Conservation (phyloP, 2,888 invertebrate genomes). For the Brachylomia viminalis region DNA sequence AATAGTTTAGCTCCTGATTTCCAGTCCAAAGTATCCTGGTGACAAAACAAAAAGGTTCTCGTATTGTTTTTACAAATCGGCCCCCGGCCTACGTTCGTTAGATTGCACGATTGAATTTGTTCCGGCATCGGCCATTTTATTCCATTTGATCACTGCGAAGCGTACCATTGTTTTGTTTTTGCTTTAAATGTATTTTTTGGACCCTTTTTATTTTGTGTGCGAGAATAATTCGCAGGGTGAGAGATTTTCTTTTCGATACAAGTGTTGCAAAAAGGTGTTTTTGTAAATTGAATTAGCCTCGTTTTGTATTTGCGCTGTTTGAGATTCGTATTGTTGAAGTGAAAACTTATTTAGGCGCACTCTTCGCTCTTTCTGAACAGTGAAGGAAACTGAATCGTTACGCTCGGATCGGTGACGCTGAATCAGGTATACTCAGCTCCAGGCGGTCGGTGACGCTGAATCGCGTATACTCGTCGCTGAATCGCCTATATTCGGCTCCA, state of each 20-base stretch:
- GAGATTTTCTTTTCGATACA: slow-evolving; percentile 31
- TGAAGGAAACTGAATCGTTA: too few species aligned
- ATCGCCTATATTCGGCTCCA: too few species aligned
- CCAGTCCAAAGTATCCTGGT: slow-evolving; percentile 42
- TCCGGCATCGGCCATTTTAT: slow-evolving; percentile 80
- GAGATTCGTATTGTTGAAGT: not conserved
- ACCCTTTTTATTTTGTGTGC: slow-evolving; percentile 49
- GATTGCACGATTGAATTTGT: slow-evolving; percentile 84
- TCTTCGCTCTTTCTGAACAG: too few species aligned
- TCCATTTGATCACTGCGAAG: slow-evolving; percentile 75
- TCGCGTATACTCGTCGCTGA: too few species aligned
- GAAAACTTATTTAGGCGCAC: too few species aligned
- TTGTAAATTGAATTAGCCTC: slow-evolving; percentile 30
- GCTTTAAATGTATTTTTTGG: slow-evolving; percentile 49
- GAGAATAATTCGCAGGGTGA: slow-evolving; percentile 35
- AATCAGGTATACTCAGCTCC: too few species aligned
- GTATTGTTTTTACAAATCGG: slow-evolving; percentile 84
- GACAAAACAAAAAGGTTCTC: slow-evolving; percentile 74
- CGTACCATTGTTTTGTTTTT: slow-evolving; percentile 57
- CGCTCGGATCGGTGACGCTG: too few species aligned
- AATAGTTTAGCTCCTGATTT: not conserved
- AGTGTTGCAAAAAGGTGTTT: slow-evolving; percentile 31
- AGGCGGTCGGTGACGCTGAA: too few species aligned
- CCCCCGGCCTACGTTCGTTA: slow-evolving; percentile 73
- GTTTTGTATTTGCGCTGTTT: not conserved